A percentile compares a stretch with the other conserved stretches of the same genome.
phyloP scores from a whole-genome alignment of 2,888 invertebrate species.

The Drosophila tanythrix region DNA sequence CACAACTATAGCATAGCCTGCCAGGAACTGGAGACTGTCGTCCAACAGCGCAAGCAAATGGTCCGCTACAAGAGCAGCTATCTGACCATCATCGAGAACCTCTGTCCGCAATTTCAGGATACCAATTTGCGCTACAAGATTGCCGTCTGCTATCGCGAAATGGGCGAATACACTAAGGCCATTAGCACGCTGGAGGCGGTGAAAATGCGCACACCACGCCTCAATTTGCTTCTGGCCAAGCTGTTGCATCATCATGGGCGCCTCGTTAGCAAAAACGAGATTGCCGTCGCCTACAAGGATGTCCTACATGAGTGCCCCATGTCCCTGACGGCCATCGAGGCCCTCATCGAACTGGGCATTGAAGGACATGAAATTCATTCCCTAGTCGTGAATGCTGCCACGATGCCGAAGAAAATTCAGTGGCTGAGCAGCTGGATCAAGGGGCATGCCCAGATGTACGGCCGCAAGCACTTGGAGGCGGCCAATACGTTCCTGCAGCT shows the following conservation, averaged over 20 bases:
- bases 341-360: slow-evolving; percentile 89
- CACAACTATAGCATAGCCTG: slow-evolving; percentile 90
- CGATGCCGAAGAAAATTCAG: slow-evolving; percentile 82
- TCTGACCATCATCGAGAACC: slow-evolving; percentile 73
- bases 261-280: slow-evolving; percentile 87
- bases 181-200: slow-evolving; percentile 77
- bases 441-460: slow-evolving; percentile 88
- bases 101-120: slow-evolving; percentile 85
- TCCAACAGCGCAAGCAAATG: slow-evolving; percentile 84
- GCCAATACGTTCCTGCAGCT: slow-evolving; percentile 88
- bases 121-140: slow-evolving; percentile 90
- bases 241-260: slow-evolving; percentile 89
- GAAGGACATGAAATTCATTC: slow-evolving; percentile 91
- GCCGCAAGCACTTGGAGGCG: slow-evolving; percentile 89
- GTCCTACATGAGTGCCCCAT: slow-evolving; percentile 91
- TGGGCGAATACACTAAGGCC: slow-evolving; percentile 88
- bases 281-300: slow-evolving; percentile 91
- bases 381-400: slow-evolving; percentile 87
- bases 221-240: slow-evolving; percentile 91
- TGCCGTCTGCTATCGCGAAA: slow-evolving; percentile 88
- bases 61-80: slow-evolving; percentile 73
- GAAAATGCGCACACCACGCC: slow-evolving; percentile 89
- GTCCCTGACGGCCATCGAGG: slow-evolving; percentile 91
- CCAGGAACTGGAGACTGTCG: slow-evolving; percentile 86
- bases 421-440: slow-evolving; percentile 88